Evolutionary conservation across 1,140 invertebrate species (phyloP).

Genomic region (Drosophila micromelanica): DNA sequence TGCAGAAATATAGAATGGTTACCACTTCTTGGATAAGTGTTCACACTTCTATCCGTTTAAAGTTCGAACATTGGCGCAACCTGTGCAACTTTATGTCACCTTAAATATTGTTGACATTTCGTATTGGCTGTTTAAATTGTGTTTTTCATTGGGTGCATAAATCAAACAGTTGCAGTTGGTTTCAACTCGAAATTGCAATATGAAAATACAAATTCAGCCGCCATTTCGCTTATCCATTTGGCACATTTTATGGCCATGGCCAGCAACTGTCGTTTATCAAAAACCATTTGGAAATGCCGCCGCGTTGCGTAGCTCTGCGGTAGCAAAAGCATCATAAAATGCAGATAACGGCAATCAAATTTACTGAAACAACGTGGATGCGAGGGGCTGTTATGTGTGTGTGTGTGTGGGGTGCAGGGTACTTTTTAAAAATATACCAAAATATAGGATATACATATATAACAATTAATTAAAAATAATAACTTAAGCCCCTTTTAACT

Average conservation of each 20-base stretch:
- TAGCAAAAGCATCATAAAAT: conserved; percentile 75
- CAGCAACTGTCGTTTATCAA: conserved; percentile 71
- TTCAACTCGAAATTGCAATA: conserved; percentile 12
- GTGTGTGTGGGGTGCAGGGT: no score
- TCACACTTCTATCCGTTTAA: no score
- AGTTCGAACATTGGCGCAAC: no score
- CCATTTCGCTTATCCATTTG: conserved; percentile 53
- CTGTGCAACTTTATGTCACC: no score
- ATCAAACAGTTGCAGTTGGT: conserved; percentile 41
- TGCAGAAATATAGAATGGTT: no score
- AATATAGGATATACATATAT: conserved; percentile 20
- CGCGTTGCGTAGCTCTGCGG: conserved; percentile 38
- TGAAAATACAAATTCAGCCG: conserved; percentile 52
- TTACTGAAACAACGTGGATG: conserved; percentile 22
- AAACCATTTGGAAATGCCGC: conserved; percentile 68
- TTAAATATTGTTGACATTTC: no score
- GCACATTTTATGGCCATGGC: conserved; percentile 61
- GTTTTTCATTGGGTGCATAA: conserved; percentile 41
- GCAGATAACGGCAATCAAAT: conserved; percentile 78
- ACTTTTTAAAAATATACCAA: not conserved
- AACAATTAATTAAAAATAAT: conserved; percentile 29
- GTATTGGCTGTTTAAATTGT: no score
- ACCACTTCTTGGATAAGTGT: no score
- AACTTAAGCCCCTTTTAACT: not conserved
- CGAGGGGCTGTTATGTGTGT: no score